Percentiles rank a stretch among this genome's conserved stretches.
These are phyloP conservation scores for Syritta pipiens DNA, from an alignment of 2,888 invertebrate species.

Conservation along the genomic window DNA sequence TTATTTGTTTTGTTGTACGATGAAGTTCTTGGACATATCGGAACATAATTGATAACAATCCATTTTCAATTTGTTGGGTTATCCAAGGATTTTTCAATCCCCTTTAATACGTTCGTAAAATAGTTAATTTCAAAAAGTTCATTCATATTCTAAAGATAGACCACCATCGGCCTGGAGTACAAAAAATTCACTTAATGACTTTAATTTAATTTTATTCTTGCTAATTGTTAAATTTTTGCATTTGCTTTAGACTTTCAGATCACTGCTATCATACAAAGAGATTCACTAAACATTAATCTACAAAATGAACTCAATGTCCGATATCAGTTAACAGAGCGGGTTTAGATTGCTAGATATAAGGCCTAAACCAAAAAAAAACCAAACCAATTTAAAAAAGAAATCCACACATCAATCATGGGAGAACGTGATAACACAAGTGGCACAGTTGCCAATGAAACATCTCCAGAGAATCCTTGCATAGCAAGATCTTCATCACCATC, in stretches of 20 bases:
- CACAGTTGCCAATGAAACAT: conserved; percentile 21
- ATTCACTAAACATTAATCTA: background rate
- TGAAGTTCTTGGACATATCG: no score
- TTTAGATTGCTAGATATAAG: background rate
- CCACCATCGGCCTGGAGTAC: no score
- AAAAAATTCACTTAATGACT: no score
- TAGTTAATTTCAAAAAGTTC: no score
- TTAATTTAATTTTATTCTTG: no score
- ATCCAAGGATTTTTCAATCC: no score
- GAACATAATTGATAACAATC: no score
- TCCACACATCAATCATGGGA: conserved; percentile 24
- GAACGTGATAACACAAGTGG: conserved; percentile 52
- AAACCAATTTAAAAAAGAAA: background rate
- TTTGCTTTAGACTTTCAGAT: background rate
- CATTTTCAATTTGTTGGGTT: no score
- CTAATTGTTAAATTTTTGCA: background rate
- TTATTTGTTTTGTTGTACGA: no score
- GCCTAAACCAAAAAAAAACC: background rate
- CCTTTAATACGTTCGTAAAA: no score
- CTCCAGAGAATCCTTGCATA: conserved; percentile 30
- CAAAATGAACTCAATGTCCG: conserved; percentile 24
- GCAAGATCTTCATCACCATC: conserved; percentile 31
- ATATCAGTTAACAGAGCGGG: conserved; percentile 17
- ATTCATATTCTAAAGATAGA: no score
- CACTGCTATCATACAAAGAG: background rate